phyloP scores from a whole-genome alignment of 2,113 vertebrate species.

The Solea solea region DNA sequence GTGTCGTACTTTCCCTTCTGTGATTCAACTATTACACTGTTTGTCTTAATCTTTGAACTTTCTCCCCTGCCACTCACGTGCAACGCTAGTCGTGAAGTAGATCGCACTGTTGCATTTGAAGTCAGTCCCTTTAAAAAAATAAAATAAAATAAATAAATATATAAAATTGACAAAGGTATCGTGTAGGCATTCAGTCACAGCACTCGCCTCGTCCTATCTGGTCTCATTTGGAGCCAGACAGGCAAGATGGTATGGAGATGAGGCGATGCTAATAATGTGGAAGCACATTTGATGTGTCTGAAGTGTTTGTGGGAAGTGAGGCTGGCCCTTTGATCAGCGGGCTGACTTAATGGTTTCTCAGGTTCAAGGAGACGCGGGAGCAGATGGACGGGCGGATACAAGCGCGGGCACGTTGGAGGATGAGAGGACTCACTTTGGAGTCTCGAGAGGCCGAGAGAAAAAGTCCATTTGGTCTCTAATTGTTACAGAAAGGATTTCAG shows the following conservation, averaged over 20 bases:
- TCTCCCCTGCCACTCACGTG: constrained; percentile 26
- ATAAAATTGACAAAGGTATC: constrained; percentile 30
- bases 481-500: constrained; percentile 49
- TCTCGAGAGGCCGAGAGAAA: constrained; percentile 44
- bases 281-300: constrained; percentile 76
- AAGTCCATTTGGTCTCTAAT: constrained; percentile 45
- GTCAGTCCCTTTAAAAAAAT: constrained; percentile 43
- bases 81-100: constrained; percentile 54
- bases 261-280: constrained; percentile 69
- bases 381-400: constrained; percentile 49
- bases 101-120: constrained; percentile 65
- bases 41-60: constrained; percentile 42
- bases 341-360: constrained; percentile 62
- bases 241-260: constrained; percentile 74
- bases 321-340: constrained; percentile 75
- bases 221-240: constrained; percentile 69
- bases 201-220: constrained; percentile 60
- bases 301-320: constrained; percentile 70
- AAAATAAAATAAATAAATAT: constrained; percentile 26
- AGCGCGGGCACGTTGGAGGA: constrained; percentile 30
- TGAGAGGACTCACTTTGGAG: constrained; percentile 43
- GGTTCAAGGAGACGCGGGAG: constrained; percentile 59
- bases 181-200: constrained; percentile 23
- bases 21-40: constrained; percentile 40
- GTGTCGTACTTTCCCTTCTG: constrained; percentile 41